A percentile compares a stretch with the other conserved stretches of the same genome.
Conservation (phyloP, 1,140 invertebrate species). For the Atta colombica region DNA sequence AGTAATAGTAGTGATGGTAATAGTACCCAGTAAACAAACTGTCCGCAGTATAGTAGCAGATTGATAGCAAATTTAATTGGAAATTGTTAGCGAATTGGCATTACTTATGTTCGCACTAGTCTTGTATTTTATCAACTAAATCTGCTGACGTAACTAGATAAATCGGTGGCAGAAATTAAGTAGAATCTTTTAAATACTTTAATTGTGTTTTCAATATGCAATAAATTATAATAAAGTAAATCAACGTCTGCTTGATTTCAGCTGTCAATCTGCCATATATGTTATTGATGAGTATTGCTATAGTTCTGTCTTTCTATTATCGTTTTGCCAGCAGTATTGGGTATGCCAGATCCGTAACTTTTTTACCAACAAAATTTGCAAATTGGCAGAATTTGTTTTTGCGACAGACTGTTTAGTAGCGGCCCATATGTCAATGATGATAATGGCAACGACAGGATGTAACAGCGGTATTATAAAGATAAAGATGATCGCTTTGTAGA, state of each 20-base stretch:
- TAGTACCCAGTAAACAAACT: constrained; percentile 19
- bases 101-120: too few species aligned
- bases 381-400: neutral
- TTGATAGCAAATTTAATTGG: neutral
- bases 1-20: constrained; percentile 46
- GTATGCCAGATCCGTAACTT: neutral
- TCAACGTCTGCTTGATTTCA: neutral
- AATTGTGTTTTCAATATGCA: neutral
- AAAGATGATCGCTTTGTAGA: constrained; percentile 47
- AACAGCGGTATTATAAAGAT: constrained; percentile 3
- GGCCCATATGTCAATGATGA: constrained; percentile 52
- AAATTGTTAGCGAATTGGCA: neutral
- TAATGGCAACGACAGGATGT: constrained; percentile 32
- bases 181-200: neutral
- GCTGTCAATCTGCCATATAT: neutral
- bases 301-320: neutral
- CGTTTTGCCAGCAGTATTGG: neutral
- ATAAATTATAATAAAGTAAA: neutral
- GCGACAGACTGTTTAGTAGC: neutral
- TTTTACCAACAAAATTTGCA: constrained; percentile 1
- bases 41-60: constrained; percentile 1
- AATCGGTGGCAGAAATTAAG: neutral
- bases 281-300: neutral
- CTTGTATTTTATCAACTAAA: neutral
- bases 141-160: neutral